Evolutionary conservation across 92 coral and sea anemone genomes (phyloP).

Genomic region (Nematostella vectensis): DNA sequence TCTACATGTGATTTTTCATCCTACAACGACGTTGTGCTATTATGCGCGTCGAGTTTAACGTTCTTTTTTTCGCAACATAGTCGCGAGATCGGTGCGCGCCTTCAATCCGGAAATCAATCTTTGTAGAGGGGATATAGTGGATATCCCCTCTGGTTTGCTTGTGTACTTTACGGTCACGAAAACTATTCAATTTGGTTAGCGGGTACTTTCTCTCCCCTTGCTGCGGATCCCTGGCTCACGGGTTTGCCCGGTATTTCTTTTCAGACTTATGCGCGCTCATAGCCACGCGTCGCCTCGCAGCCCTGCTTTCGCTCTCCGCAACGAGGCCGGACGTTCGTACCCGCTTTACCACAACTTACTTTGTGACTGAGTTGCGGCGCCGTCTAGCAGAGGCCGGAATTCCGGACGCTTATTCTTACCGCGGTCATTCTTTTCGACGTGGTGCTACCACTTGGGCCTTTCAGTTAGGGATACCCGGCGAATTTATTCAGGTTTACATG

Average conservation of each 20-base stretch:
- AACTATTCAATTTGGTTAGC: neutral
- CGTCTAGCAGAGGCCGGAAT: neutral
- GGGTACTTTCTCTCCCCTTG: neutral
- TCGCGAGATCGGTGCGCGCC: neutral
- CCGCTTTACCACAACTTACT: neutral
- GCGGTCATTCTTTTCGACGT: neutral
- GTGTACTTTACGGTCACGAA: neutral
- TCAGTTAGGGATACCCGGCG: neutral
- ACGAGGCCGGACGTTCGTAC: neutral
- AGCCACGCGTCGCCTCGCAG: neutral
- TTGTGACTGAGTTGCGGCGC: neutral
- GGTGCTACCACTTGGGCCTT: neutral
- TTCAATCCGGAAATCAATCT: neutral
- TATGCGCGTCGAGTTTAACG: too few species aligned
- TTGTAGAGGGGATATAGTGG: neutral
- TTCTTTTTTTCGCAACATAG: too few species aligned
- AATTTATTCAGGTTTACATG: neutral
- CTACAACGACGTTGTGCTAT: neutral
- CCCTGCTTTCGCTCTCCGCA: neutral
- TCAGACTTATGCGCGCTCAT: neutral
- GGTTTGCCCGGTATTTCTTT: neutral
- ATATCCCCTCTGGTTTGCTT: neutral
- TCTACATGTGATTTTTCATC: neutral
- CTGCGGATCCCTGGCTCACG: neutral
- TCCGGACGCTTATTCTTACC: neutral